These are phyloP conservation scores for Lycorma delicatula DNA, from an alignment of 1,140 invertebrate species.

Conservation along the genomic window DNA sequence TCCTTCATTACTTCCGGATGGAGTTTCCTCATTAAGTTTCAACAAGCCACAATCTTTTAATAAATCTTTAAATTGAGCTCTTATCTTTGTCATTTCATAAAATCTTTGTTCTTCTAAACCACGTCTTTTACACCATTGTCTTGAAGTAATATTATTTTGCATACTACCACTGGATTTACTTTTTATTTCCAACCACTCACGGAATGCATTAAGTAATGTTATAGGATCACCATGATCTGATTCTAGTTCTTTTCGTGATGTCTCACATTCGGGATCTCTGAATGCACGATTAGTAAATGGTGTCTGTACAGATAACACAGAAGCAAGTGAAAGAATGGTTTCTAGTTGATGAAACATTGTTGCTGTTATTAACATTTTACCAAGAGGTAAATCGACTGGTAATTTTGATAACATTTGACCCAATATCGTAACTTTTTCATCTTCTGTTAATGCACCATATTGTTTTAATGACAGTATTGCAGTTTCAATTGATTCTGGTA, in stretches of 20 bases:
- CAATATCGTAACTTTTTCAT: slow-evolving; percentile 81
- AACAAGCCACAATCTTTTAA: slow-evolving; percentile 67
- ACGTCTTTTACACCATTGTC: slow-evolving; percentile 77
- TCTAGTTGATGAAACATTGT: slow-evolving; percentile 86
- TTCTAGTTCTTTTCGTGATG: slow-evolving; percentile 68
- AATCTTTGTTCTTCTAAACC: slow-evolving; percentile 93
- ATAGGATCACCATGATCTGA: slow-evolving; percentile 94
- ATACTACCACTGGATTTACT: slow-evolving; percentile 35
- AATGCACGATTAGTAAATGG: slow-evolving; percentile 87
- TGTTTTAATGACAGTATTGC: slow-evolving; percentile 80
- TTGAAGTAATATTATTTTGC: slow-evolving; percentile 40
- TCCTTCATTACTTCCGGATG: slow-evolving; percentile 39
- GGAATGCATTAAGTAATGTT: slow-evolving; percentile 80
- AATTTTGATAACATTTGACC: slow-evolving; percentile 80
- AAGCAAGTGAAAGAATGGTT: slow-evolving; percentile 83
- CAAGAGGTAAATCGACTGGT: slow-evolving; percentile 90
- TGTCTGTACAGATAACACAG: slow-evolving; percentile 85
- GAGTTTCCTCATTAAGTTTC: slow-evolving; percentile 43
- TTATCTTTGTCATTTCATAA: slow-evolving; percentile 91
- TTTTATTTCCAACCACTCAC: slow-evolving; percentile 82
- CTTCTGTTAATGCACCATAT: slow-evolving; percentile 72
- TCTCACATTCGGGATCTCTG: slow-evolving; percentile 73
- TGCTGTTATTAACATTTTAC: slow-evolving; percentile 93
- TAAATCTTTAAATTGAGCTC: slow-evolving; percentile 80
- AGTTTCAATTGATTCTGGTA: slow-evolving; percentile 72